phyloP scores from a whole-genome alignment of 1,140 invertebrate genomes.

The Drosophila burlai region DNA sequence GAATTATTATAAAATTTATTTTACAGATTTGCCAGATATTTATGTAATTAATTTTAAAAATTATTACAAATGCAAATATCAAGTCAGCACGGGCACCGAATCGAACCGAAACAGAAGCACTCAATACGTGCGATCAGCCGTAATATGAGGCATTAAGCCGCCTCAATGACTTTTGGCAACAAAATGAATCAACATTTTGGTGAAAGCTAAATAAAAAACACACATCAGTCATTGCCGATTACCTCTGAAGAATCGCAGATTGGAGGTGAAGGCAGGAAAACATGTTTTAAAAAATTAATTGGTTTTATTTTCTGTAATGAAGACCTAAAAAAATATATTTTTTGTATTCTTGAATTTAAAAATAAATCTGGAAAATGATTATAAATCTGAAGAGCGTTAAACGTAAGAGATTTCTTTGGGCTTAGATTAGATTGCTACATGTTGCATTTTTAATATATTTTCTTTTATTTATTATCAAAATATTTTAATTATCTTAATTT shows the following conservation, averaged over 20 bases:
- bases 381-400: background rate
- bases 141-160: constrained; percentile 68
- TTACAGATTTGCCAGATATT: constrained; percentile 77
- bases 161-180: constrained; percentile 73
- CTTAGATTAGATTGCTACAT: background rate
- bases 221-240: constrained; percentile 9
- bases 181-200: constrained; percentile 72
- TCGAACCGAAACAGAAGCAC: constrained; percentile 32
- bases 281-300: constrained; percentile 6
- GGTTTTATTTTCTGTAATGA: background rate
- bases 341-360: background rate
- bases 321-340: no score
- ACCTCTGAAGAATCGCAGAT: background rate
- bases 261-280: constrained; percentile 23
- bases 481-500: background rate
- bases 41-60: constrained; percentile 85
- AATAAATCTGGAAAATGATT: background rate
- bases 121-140: constrained; percentile 59
- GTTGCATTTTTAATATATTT: background rate
- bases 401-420: background rate
- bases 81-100: constrained; percentile 32
- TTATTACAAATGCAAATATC: constrained; percentile 81
- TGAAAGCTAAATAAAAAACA: constrained; percentile 43
- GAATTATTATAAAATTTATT: constrained; percentile 85
- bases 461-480: no score